Conservation (phyloP, 1,140 invertebrate genomes). For the Lasaia peninsularis region DNA sequence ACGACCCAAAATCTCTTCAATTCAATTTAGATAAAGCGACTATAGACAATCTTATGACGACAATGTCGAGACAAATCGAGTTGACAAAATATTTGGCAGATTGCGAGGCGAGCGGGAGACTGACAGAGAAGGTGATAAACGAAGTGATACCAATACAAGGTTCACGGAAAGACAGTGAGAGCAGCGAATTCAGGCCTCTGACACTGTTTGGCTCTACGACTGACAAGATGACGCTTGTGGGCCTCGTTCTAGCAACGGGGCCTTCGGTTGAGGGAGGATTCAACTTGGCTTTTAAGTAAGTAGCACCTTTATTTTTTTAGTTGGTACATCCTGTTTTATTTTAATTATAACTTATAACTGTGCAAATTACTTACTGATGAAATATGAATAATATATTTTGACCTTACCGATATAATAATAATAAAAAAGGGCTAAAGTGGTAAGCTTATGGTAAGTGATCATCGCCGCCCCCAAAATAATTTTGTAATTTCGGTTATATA, state of each 20-base stretch:
- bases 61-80: constrained; percentile 83
- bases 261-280: constrained; percentile 83
- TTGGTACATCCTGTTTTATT: neutral
- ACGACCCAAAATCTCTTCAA: constrained; percentile 73
- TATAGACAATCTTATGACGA: constrained; percentile 84
- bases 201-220: constrained; percentile 83
- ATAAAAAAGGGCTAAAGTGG: too few relatives aligned
- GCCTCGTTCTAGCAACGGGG: constrained; percentile 81
- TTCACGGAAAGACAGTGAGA: constrained; percentile 46
- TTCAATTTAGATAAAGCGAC: constrained; percentile 83
- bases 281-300: constrained; percentile 82
- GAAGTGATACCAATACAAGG: constrained; percentile 55
- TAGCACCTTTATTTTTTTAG: constrained; percentile 9
- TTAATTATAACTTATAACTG: too few relatives aligned
- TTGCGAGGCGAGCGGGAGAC: constrained; percentile 77
- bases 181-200: constrained; percentile 71
- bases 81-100: constrained; percentile 81
- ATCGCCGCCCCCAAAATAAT: too few relatives aligned
- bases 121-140: constrained; percentile 50
- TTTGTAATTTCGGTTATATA: too few relatives aligned
- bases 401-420: too few relatives aligned
- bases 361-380: too few relatives aligned
- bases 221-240: constrained; percentile 82
- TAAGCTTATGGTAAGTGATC: too few relatives aligned
- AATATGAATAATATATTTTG: too few relatives aligned